Percentiles rank a stretch among this genome's conserved stretches.
Evolutionary conservation across 2,113 vertebrate genomes (phyloP).

Genomic region (Rhizomys pruinosus): DNA sequence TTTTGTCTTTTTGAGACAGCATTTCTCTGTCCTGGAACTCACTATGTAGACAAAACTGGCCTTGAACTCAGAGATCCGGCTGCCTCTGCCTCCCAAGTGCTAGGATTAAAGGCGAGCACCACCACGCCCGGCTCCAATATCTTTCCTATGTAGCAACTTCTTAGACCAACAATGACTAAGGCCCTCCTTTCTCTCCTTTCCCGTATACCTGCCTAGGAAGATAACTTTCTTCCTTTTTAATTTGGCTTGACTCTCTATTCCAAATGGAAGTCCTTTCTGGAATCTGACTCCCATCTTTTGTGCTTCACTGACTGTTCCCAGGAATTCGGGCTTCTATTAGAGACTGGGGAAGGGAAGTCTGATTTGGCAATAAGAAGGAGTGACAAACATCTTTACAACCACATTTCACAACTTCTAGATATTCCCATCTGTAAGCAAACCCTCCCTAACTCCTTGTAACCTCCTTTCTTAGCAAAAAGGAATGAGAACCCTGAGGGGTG

Average conservation of each 20-base stretch:
- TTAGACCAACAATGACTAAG: not conserved
- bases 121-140: too few species aligned
- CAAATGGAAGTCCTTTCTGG: slow-evolving; percentile 36
- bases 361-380: not conserved
- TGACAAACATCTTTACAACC: not conserved
- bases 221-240: not conserved
- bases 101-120: too few species aligned
- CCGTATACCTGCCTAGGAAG: not conserved
- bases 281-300: not conserved
- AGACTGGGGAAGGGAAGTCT: not conserved
- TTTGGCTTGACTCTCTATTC: not conserved
- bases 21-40: too few species aligned
- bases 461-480: not conserved
- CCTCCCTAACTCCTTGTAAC: not conserved
- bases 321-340: not conserved
- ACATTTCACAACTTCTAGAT: not conserved
- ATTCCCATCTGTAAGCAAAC: not conserved
- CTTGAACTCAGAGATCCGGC: too few species aligned
- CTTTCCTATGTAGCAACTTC: not conserved
- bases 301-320: not conserved
- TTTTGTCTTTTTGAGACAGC: too few species aligned
- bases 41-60: too few species aligned
- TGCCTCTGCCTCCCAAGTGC: too few species aligned
- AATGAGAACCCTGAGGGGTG: not conserved
- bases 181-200: not conserved